phyloP scores from a whole-genome alignment of 2,888 invertebrate species.

The Pollenia angustigena region DNA sequence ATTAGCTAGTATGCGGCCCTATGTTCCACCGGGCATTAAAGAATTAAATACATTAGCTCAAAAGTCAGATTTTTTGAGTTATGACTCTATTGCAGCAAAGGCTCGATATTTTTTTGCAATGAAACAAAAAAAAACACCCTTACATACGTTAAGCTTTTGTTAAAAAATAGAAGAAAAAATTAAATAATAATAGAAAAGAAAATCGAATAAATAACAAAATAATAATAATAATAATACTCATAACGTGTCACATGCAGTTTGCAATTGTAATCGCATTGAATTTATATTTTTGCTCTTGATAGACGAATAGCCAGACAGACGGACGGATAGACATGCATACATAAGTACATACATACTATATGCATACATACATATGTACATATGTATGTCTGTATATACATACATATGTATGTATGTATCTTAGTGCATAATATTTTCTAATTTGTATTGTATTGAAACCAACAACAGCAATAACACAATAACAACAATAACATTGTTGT shows the following conservation, averaged over 20 bases:
- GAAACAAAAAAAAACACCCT: slow-evolving; percentile 16
- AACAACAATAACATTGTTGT: background rate
- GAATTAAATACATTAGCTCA: no score
- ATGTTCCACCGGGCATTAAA: no score
- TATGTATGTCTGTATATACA: no score
- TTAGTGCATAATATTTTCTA: slow-evolving; percentile 31
- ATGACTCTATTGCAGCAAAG: no score
- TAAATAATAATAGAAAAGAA: background rate
- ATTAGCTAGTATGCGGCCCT: no score
- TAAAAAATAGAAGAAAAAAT: slow-evolving; percentile 4
- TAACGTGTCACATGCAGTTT: slow-evolving; percentile 63
- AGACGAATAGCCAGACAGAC: slow-evolving; percentile 22
- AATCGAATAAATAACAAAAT: background rate
- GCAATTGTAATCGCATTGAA: slow-evolving; percentile 54
- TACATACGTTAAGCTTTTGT: slow-evolving; percentile 47
- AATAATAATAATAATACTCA: background rate
- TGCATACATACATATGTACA: no score
- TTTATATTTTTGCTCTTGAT: slow-evolving; percentile 47
- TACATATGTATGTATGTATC: background rate
- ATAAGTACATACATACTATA: no score
- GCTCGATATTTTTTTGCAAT: slow-evolving; percentile 16
- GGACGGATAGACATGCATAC: no score
- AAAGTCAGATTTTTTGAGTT: no score
- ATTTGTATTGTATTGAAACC: slow-evolving; percentile 35
- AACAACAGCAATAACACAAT: slow-evolving; percentile 18